Conservation (phyloP, 2,113 vertebrate genomes). For the Onychostoma macrolepis region DNA sequence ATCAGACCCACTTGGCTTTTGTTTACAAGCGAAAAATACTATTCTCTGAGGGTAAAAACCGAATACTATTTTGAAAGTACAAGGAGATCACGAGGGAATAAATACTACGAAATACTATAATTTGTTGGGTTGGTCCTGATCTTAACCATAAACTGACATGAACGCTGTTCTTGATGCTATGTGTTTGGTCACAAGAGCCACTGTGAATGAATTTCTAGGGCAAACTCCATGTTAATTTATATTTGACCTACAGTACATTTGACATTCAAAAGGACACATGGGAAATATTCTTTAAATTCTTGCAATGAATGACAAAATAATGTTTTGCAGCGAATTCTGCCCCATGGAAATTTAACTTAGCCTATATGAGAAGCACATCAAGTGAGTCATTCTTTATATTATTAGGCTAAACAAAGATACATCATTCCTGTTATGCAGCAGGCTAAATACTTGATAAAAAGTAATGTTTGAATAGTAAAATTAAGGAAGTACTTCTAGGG, state of each 20-base stretch:
- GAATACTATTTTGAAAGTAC: neutral
- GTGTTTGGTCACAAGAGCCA: neutral
- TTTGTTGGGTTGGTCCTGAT: neutral
- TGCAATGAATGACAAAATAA: neutral
- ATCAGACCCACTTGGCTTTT: neutral
- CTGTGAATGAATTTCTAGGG: neutral
- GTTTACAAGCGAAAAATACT: slow-evolving; percentile 32
- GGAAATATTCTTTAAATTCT: neutral
- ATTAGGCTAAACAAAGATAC: neutral
- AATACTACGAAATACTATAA: neutral
- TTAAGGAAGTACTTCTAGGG: neutral
- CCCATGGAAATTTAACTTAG: neutral
- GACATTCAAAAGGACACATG: neutral
- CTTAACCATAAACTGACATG: neutral
- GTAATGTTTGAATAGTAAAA: neutral
- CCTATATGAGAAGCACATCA: neutral
- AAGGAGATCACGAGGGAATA: neutral
- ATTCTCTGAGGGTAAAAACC: neutral
- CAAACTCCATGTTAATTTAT: neutral
- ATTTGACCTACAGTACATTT: neutral
- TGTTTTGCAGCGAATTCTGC: neutral
- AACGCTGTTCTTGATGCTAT: neutral
- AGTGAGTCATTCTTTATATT: neutral
- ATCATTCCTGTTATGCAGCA: neutral
- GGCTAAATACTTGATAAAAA: neutral